Evolutionary conservation across 2,113 vertebrate genomes (phyloP), one percentile per base, ranked within the genome.

Genomic region (Neopipo cinnamomea): DNA sequence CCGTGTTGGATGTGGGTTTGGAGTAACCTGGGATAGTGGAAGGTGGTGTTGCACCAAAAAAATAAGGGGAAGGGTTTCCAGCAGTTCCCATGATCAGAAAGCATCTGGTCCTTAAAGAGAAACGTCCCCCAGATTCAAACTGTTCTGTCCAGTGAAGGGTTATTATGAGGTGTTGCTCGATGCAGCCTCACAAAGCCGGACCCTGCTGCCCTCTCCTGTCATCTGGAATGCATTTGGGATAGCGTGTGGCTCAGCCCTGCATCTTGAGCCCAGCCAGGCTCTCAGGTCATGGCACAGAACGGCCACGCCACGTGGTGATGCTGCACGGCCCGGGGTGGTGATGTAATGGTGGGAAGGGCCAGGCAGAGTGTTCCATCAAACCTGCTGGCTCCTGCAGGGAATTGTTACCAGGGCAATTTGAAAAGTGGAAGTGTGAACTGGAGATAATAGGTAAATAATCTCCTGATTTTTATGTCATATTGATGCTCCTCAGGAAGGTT

Each of bases 401-500:
- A 3, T 5, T 35, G 53, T 46, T n/a, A 12, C 7, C 20, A 21
- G 62, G 44, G 25, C 22, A 33, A 2, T n/a, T n/a, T 3, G 28
- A 22, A 21, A 50, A 73, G 7, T 1, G 21, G 58, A 52, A 66
- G 44, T 27, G 44, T 5, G 37, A 52, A 14, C 12, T 31, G 74
- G 41, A 70, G 56, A 35, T 9, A 11, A 10, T 0, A 24, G 30
- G 25, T 13, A 14, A 68, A 62, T 31, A 21, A 82, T 9, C 11
- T 76, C 8, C 12, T 19, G 19, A 13, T 47, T 74, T 91, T 71
- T 47, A 53, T 5, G 1, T 0, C 7, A 6, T 25, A 30, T 2
- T 2, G 4, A 9, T 52, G 8, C 12, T 52, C 24, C 46, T 53
- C 0, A 3, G 31, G 42, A 15, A 2, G 6, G 24, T 42, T 74